A percentile compares a stretch with the other conserved stretches of the same genome.
These are phyloP conservation scores for Smittia aterrima DNA, from an alignment of 2,888 invertebrate species.

Conservation along the genomic window DNA sequence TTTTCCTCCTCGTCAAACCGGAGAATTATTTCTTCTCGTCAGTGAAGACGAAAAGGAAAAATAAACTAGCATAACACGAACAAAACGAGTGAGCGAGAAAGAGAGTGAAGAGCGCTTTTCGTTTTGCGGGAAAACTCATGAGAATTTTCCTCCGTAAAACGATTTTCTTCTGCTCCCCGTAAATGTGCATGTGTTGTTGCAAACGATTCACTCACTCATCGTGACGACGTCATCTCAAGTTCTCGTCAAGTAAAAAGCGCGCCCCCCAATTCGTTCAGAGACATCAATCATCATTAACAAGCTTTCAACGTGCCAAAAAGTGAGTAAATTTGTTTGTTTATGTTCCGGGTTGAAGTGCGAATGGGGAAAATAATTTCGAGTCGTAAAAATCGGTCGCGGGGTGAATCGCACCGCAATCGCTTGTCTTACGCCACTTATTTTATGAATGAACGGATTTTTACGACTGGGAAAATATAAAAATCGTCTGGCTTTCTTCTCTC, in stretches of 20 bases:
- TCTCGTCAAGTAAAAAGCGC: background rate
- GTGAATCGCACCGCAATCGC: background rate
- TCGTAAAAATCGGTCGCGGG: constrained; percentile 31
- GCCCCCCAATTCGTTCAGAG: background rate
- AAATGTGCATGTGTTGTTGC: background rate
- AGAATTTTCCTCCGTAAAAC: background rate
- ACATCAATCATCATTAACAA: constrained; percentile 27
- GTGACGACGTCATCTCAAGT: background rate
- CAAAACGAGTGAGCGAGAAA: background rate
- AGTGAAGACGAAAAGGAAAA: background rate
- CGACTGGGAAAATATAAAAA: constrained; percentile 23
- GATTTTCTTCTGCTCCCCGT: background rate
- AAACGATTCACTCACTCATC: background rate
- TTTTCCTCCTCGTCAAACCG: background rate
- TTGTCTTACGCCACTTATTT: constrained; percentile 2
- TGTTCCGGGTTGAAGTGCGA: background rate
- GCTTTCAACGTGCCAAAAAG: constrained; percentile 16
- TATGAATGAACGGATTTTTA: constrained; percentile 30
- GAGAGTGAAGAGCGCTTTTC: background rate
- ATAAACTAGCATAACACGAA: background rate
- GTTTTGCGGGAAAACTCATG: background rate
- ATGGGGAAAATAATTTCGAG: background rate
- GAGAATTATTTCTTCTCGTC: constrained; percentile 20
- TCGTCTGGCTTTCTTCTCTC: constrained; percentile 32
- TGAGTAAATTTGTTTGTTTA: constrained; percentile 26